Percentiles rank a stretch among this genome's conserved stretches.
Evolutionary conservation across 2,888 invertebrate species (phyloP).

Genomic region (Heliconius sara): DNA sequence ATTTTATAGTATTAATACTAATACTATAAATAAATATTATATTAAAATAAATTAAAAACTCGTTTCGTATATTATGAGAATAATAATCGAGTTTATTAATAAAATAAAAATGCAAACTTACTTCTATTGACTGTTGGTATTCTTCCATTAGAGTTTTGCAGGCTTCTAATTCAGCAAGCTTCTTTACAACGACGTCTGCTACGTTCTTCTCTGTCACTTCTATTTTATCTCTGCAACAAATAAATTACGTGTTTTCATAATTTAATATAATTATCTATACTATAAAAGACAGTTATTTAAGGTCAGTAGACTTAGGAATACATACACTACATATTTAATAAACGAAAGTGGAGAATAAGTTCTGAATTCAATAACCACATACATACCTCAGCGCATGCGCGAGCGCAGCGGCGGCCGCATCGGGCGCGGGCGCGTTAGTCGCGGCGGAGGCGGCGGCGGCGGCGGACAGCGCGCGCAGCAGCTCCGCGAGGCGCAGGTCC

Average conservation of each 20-base stretch:
- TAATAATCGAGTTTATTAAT: background rate
- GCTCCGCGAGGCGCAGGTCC: conserved; percentile 89
- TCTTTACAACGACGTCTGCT: conserved; percentile 77
- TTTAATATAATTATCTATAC: too few relatives aligned
- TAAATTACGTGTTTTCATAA: background rate
- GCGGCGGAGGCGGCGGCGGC: conserved; percentile 85
- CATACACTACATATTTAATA: background rate
- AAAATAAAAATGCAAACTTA: conserved; percentile 57
- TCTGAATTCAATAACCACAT: background rate
- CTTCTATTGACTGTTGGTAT: conserved; percentile 75
- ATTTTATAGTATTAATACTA: too few relatives aligned
- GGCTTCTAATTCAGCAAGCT: conserved; percentile 76
- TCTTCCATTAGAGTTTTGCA: conserved; percentile 76
- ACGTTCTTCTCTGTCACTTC: conserved; percentile 77
- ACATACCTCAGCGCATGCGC: conserved; percentile 48
- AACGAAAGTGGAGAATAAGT: background rate
- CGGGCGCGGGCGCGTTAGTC: conserved; percentile 54
- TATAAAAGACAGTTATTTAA: too few relatives aligned
- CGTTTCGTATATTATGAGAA: background rate
- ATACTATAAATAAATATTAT: background rate
- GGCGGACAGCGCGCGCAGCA: conserved; percentile 89
- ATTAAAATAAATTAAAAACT: background rate
- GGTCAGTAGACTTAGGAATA: too few relatives aligned
- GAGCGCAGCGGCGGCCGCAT: conserved; percentile 47
- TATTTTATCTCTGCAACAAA: conserved; percentile 71